These are phyloP conservation scores for Littorina saxatilis DNA, from an alignment of 1,140 invertebrate genomes.

Conservation along the genomic window DNA sequence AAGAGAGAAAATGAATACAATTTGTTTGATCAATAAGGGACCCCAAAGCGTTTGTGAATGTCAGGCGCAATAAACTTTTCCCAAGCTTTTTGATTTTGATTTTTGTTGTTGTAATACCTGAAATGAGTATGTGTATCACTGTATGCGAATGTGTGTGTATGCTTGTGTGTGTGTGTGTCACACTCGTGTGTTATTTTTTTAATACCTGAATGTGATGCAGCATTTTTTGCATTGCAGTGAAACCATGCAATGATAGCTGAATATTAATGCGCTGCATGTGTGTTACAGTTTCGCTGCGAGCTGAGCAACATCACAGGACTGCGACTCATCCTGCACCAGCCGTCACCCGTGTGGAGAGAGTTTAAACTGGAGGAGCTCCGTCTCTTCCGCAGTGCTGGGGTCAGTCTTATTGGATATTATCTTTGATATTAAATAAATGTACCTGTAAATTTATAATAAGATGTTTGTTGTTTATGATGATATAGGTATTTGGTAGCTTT, in stretches of 20 bases:
- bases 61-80: too few species aligned
- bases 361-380: conserved; percentile 78
- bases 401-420: conserved; percentile 41
- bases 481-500: too few species aligned
- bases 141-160: neutral
- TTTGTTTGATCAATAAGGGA: too few species aligned
- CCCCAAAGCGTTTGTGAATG: too few species aligned
- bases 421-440: too few species aligned
- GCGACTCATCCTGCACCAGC: conserved; percentile 77
- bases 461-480: too few species aligned
- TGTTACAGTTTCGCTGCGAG: conserved; percentile 66
- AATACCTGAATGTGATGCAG: too few species aligned
- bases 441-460: conserved; percentile 8
- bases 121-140: too few species aligned
- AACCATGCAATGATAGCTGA: neutral
- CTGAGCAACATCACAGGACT: conserved; percentile 69
- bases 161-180: neutral
- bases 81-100: too few species aligned
- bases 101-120: neutral
- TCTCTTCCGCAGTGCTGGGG: conserved; percentile 68
- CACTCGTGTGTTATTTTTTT: neutral
- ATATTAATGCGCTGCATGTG: neutral
- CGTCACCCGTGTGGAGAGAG: conserved; percentile 78
- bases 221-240: too few species aligned
- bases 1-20: too few species aligned